phyloP scores from a whole-genome alignment of 2,113 vertebrate species.

The Suricata suricatta region DNA sequence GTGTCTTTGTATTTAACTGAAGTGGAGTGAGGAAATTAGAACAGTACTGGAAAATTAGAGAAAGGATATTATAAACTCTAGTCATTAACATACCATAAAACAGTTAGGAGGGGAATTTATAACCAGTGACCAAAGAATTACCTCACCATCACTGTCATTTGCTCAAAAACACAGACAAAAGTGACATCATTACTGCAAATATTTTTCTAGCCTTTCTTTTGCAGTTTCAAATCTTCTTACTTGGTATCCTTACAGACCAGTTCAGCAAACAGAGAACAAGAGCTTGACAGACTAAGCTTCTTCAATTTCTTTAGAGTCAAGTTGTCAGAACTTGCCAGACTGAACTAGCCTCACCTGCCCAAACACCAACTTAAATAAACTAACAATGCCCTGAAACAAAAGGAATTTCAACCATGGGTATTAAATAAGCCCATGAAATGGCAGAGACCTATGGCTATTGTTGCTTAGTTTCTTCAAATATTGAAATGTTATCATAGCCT shows the following conservation, averaged over 20 bases:
- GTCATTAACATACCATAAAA: conserved; percentile 80
- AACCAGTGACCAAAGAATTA: conserved; percentile 81
- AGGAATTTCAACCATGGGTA: conserved; percentile 60
- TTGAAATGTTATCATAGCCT: conserved; percentile 55
- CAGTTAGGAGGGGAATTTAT: conserved; percentile 79
- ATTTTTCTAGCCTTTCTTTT: conserved; percentile 65
- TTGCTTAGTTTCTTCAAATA: conserved; percentile 57
- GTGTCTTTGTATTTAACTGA: conserved; percentile 80
- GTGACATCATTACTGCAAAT: conserved; percentile 21
- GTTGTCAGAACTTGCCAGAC: conserved; percentile 62
- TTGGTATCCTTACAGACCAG: conserved; percentile 30
- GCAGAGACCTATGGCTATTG: neutral
- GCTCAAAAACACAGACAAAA: conserved; percentile 62
- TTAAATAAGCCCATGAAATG: conserved; percentile 50
- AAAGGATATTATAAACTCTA: conserved; percentile 81
- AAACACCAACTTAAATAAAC: conserved; percentile 68
- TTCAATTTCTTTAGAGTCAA: conserved; percentile 29
- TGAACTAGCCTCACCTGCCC: conserved; percentile 63
- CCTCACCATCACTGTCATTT: conserved; percentile 77
- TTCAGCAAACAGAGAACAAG: conserved; percentile 64
- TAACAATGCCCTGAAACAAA: conserved; percentile 72
- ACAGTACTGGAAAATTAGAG: conserved; percentile 79
- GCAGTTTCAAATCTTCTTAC: conserved; percentile 57
- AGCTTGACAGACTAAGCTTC: conserved; percentile 1
- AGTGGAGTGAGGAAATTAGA: conserved; percentile 75